phyloP scores from a whole-genome alignment of 2,797 vertebrate genomes.

The Premnoplex brunnescens region DNA sequence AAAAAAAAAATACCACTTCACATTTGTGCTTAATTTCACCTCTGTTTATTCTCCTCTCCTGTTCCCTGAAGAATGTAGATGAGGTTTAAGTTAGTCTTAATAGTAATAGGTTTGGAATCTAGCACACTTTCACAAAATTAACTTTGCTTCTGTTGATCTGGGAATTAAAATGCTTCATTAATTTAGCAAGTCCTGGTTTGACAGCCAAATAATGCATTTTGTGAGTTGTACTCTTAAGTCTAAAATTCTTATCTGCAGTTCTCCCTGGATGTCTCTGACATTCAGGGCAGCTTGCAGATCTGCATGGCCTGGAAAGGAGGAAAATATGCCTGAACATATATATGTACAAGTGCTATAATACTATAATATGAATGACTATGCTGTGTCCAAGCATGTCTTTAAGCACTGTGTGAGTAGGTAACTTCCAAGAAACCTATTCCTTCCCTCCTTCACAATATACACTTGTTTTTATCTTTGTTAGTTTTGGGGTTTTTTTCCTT shows the following conservation, averaged over 20 bases:
- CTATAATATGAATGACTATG: neutral
- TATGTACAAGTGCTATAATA: neutral
- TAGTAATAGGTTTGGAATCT: slow-evolving; percentile 70
- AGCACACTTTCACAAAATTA: slow-evolving; percentile 71
- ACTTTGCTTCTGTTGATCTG: slow-evolving; percentile 71
- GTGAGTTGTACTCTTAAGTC: slow-evolving; percentile 53
- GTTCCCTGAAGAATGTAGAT: slow-evolving; percentile 70
- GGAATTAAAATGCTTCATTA: slow-evolving; percentile 74
- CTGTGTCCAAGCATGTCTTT: neutral
- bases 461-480: neutral
- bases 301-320: neutral
- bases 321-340: neutral
- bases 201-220: slow-evolving; percentile 70
- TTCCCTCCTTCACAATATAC: neutral
- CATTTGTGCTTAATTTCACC: slow-evolving; percentile 66
- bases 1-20: neutral
- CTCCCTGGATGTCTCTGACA: neutral
- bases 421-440: neutral
- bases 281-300: neutral
- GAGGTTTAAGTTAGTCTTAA: slow-evolving; percentile 69
- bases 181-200: slow-evolving; percentile 70
- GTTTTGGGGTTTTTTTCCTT: neutral
- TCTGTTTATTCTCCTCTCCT: slow-evolving; percentile 66
- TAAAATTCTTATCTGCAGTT: slow-evolving; percentile 27
- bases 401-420: neutral